Percentiles rank a stretch among this genome's conserved stretches.
phyloP scores from a whole-genome alignment of 2,113 vertebrate genomes.

The Percopsis transmontana region DNA sequence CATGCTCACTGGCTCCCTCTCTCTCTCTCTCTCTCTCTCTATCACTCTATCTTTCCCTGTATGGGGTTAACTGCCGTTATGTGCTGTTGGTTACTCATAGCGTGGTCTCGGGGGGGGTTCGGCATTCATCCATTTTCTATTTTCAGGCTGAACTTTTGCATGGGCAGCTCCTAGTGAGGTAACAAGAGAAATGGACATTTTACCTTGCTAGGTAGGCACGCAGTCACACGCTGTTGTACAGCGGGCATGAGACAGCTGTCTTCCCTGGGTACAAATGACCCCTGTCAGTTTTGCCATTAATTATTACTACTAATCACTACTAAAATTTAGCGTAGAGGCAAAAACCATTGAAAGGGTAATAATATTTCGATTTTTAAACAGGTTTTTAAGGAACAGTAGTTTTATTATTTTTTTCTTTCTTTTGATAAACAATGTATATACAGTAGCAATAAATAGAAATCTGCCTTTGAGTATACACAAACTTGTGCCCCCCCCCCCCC shows the following conservation, averaged over 20 bases:
- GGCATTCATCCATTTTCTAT: conserved; percentile 62
- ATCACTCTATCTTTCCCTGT: conserved; percentile 35
- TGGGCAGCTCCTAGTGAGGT: conserved; percentile 52
- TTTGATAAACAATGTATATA: conserved; percentile 13
- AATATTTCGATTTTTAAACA: too few relatives aligned
- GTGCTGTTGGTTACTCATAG: conserved; percentile 67
- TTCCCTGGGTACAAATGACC: too few relatives aligned
- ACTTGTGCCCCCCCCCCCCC: background rate
- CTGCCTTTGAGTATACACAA: background rate
- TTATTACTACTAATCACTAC: conserved; percentile 41
- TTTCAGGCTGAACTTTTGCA: conserved; percentile 67
- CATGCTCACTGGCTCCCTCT: conserved; percentile 19
- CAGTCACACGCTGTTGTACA: conserved; percentile 10
- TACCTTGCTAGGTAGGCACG: conserved; percentile 24
- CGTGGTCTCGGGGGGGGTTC: conserved; percentile 53
- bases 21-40: conserved; percentile 44
- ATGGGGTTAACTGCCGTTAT: conserved; percentile 71
- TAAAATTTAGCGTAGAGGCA: background rate
- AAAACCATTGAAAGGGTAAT: too few relatives aligned
- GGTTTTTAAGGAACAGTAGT: too few relatives aligned
- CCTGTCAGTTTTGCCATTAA: too few relatives aligned
- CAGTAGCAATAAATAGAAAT: background rate
- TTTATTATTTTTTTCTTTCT: background rate
- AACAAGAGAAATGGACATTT: conserved; percentile 53
- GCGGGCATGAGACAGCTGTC: background rate